phyloP scores from a whole-genome alignment of 2,888 invertebrate genomes.

The Apocheima hispidaria region DNA sequence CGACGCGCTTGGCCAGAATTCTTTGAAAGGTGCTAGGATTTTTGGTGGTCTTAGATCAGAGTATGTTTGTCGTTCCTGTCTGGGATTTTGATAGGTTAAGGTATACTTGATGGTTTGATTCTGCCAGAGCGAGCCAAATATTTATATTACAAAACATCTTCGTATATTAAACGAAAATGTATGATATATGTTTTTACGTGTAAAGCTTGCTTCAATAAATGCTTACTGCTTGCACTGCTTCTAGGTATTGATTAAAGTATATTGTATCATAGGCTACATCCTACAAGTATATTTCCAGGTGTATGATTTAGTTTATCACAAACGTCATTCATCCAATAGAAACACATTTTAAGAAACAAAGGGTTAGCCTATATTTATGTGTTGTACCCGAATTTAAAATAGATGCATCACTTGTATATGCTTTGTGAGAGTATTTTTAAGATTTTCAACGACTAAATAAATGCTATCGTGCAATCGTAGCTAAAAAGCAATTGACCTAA shows the following conservation, averaged over 20 bases:
- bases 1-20: conserved; percentile 25
- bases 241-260: conserved; percentile 8
- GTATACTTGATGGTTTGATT: no score
- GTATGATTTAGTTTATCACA: neutral
- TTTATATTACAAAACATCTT: neutral
- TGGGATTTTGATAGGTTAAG: conserved; percentile 3
- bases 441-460: no score
- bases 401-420: no score
- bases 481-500: no score
- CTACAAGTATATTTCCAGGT: conserved; percentile 6
- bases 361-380: neutral
- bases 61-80: conserved; percentile 4
- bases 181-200: neutral
- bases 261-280: conserved; percentile 2
- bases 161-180: neutral
- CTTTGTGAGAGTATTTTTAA: no score
- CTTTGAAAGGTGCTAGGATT: conserved; percentile 18
- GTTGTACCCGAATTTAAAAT: no score
- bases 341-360: neutral
- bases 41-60: conserved; percentile 17
- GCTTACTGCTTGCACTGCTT: no score
- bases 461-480: no score
- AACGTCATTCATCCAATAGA: neutral
- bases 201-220: neutral
- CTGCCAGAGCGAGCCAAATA: neutral